Conservation (phyloP, 2,888 invertebrate genomes). For the Drosophila setosimentum region DNA sequence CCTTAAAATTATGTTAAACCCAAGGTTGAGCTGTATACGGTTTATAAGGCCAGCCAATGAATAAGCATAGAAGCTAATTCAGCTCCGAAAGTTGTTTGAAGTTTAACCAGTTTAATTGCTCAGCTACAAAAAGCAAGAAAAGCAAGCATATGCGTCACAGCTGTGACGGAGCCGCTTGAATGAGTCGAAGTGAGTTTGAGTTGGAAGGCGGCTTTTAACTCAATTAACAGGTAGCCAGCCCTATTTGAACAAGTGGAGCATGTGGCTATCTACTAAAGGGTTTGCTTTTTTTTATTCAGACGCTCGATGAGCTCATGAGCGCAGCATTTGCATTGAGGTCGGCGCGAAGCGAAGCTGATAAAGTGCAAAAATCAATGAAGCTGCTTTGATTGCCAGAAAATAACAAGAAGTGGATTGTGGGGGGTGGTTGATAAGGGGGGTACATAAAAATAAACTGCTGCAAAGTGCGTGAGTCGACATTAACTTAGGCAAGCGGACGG, state of each 20-base stretch:
- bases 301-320: slow-evolving; percentile 57
- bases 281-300: slow-evolving; percentile 13
- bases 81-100: slow-evolving; percentile 20
- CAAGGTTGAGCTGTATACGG: slow-evolving; percentile 23
- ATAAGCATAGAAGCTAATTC: slow-evolving; percentile 19
- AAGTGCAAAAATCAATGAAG: slow-evolving; percentile 80
- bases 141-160: slow-evolving; percentile 35
- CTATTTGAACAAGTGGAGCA: slow-evolving; percentile 20
- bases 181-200: slow-evolving; percentile 25
- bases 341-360: slow-evolving; percentile 71
- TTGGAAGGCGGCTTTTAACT: slow-evolving; percentile 22
- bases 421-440: slow-evolving; percentile 7
- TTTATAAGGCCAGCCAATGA: slow-evolving; percentile 20
- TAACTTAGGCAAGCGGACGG: slow-evolving; percentile 54
- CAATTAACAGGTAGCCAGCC: slow-evolving; percentile 55
- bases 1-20: slow-evolving; percentile 3
- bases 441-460: slow-evolving; percentile 52
- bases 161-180: slow-evolving; percentile 47
- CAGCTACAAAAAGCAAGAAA: slow-evolving; percentile 5
- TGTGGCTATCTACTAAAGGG: slow-evolving; percentile 17
- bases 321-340: slow-evolving; percentile 59
- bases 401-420: slow-evolving; percentile 7
- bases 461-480: slow-evolving; percentile 68
- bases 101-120: slow-evolving; percentile 46
- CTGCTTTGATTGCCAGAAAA: slow-evolving; percentile 51